Percentiles rank a stretch among this genome's conserved stretches.
phyloP scores from a whole-genome alignment of 1,140 invertebrate genomes.

The Hydropsyche tenuis region DNA sequence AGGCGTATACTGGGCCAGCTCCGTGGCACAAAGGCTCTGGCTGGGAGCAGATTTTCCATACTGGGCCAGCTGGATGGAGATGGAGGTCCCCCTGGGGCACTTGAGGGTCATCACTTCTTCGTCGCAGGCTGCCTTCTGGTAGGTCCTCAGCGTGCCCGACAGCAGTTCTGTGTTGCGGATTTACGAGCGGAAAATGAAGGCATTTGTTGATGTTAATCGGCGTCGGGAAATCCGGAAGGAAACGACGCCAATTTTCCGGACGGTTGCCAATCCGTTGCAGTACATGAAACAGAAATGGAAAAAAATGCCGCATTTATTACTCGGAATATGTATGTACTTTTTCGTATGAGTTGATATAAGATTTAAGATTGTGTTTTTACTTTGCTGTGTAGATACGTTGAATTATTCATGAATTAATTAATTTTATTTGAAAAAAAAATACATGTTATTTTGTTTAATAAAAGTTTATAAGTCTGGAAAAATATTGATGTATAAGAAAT shows the following conservation, averaged over 20 bases:
- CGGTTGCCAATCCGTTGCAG: slow-evolving; percentile 9
- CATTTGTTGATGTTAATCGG: slow-evolving; percentile 20
- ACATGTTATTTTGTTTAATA: too few relatives aligned
- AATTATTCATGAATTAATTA: too few relatives aligned
- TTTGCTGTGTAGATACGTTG: too few relatives aligned
- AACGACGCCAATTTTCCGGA: slow-evolving; percentile 22
- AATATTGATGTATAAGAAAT: too few relatives aligned
- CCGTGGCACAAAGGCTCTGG: slow-evolving; percentile 73
- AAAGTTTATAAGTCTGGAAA: too few relatives aligned
- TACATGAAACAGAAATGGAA: slow-evolving; percentile 5
- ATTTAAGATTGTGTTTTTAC: too few relatives aligned
- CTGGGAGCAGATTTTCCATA: slow-evolving; percentile 59
- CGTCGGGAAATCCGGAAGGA: slow-evolving; percentile 10
- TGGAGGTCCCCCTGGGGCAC: slow-evolving; percentile 86
- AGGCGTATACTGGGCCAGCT: slow-evolving; percentile 68
- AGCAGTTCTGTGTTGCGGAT: slow-evolving; percentile 72
- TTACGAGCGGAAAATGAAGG: slow-evolving; percentile 6
- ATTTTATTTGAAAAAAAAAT: too few relatives aligned
- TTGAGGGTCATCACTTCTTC: slow-evolving; percentile 81
- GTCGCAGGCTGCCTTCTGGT: slow-evolving; percentile 87
- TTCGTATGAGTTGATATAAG: too few relatives aligned
- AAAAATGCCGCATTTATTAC: neutral
- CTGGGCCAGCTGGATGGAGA: slow-evolving; percentile 82
- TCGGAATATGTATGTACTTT: too few relatives aligned
- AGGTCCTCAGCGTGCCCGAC: slow-evolving; percentile 85